Evolutionary conservation across 2,797 vertebrate genomes (phyloP).

Genomic region (Xiphorhynchus erythropygius): DNA sequence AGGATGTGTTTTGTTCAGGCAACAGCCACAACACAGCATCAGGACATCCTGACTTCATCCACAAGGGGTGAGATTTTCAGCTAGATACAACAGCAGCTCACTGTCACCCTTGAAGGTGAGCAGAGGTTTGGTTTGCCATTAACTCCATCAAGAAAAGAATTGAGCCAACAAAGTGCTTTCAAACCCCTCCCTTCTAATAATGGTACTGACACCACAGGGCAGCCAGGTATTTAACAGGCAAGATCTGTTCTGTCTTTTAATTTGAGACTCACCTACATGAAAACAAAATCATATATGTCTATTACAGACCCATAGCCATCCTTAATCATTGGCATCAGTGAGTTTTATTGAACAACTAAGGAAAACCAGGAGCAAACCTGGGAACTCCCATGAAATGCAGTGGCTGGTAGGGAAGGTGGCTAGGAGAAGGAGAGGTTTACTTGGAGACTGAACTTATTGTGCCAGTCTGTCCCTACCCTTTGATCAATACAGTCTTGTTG

Average conservation of each 20-base stretch:
- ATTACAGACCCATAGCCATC: neutral
- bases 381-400: rapidly evolving
- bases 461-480: neutral
- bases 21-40: neutral
- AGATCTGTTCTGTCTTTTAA: neutral
- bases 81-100: neutral
- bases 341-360: neutral
- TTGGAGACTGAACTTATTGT: neutral
- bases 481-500: rapidly evolving
- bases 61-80: neutral
- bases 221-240: neutral
- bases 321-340: neutral
- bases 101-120: neutral
- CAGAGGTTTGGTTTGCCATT: neutral
- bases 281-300: neutral
- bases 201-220: rapidly evolving
- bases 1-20: neutral
- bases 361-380: neutral
- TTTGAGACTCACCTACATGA: neutral
- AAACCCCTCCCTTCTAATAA: neutral
- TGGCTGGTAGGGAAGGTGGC: neutral
- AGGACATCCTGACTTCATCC: neutral
- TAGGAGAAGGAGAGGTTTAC: neutral
- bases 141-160: neutral
- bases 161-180: neutral